Conservation (phyloP, 2,797 vertebrate genomes). For the Gobionotothen gibberifrons region DNA sequence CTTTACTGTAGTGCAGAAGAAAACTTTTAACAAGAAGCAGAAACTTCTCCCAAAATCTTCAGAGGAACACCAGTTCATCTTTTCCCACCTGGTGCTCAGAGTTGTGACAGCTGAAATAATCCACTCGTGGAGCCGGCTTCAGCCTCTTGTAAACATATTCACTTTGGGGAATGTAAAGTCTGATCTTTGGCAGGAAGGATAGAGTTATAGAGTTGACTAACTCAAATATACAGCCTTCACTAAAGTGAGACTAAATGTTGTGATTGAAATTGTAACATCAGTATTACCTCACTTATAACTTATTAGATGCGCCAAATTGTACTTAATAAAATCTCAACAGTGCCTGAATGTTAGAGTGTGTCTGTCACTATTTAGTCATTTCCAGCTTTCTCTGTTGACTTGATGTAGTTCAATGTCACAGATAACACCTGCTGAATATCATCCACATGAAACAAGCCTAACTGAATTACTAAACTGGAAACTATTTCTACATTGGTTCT, state of each 20-base stretch:
- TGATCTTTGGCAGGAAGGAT: slow-evolving; percentile 35
- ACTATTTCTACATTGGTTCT: background rate
- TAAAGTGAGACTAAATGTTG: slow-evolving; percentile 1
- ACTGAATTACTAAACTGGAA: background rate
- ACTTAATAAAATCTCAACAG: slow-evolving; percentile 6
- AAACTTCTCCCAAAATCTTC: slow-evolving; percentile 30
- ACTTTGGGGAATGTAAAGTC: slow-evolving; percentile 39
- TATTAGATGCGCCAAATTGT: background rate
- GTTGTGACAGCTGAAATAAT: slow-evolving; percentile 70
- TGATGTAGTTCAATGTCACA: background rate
- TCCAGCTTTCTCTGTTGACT: background rate
- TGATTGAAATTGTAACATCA: slow-evolving; percentile 15
- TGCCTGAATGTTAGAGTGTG: slow-evolving; percentile 15
- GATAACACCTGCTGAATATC: background rate
- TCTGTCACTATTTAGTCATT: background rate
- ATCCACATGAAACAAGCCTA: background rate
- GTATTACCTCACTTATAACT: background rate
- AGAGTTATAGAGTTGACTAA: slow-evolving; percentile 21
- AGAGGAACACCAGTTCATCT: slow-evolving; percentile 30
- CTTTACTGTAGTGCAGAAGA: background rate
- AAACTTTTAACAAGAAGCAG: slow-evolving; percentile 13
- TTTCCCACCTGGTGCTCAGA: slow-evolving; percentile 41
- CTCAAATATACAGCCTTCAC: slow-evolving; percentile 21
- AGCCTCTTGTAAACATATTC: slow-evolving; percentile 53
- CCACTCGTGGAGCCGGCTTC: slow-evolving; percentile 49